Evolutionary conservation across 1,140 invertebrate genomes (phyloP).

Genomic region (Cylas formicarius): DNA sequence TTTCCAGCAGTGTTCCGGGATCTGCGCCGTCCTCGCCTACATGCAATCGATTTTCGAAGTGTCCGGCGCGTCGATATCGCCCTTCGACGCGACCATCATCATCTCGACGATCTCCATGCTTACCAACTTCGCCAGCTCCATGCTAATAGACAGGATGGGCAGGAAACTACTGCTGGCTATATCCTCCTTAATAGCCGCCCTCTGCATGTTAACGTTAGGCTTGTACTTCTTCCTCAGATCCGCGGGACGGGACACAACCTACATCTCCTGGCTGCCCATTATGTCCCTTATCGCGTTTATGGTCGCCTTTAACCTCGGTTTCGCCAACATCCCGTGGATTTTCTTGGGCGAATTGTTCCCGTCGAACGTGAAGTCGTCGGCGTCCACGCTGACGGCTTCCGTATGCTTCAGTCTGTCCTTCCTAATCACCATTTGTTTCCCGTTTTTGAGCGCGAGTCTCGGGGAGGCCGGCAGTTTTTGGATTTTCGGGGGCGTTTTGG

Average conservation of each 20-base stretch:
- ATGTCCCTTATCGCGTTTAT: conserved; percentile 23
- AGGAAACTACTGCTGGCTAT: conserved; percentile 60
- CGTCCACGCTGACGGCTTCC: conserved; percentile 62
- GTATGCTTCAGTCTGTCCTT: conserved; percentile 72
- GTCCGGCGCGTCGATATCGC: conserved; percentile 50
- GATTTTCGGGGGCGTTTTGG: conserved; percentile 64
- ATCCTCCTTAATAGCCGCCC: conserved; percentile 55
- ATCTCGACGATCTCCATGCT: conserved; percentile 13
- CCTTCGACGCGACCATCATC: conserved; percentile 15
- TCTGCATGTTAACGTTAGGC: conserved; percentile 22
- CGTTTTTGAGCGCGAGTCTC: conserved; percentile 49
- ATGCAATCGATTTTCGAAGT: conserved; percentile 61
- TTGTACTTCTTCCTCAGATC: conserved; percentile 20
- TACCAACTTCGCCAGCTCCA: conserved; percentile 4
- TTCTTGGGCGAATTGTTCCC: conserved; percentile 77
- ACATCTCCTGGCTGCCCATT: conserved; percentile 26
- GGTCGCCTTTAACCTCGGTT: conserved; percentile 44
- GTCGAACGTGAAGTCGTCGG: conserved; percentile 61
- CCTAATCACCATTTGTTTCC: conserved; percentile 67
- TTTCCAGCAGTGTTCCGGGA: conserved; percentile 70
- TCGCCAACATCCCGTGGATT: conserved; percentile 75
- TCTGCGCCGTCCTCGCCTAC: conserved; percentile 75
- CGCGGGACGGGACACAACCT: conserved; percentile 10
- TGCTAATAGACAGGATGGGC: conserved; percentile 46
- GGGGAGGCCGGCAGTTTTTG: conserved; percentile 67